Base-by-base conservation (phyloP, 2,888 invertebrate species). In the Pherbina coryleti region DNA sequence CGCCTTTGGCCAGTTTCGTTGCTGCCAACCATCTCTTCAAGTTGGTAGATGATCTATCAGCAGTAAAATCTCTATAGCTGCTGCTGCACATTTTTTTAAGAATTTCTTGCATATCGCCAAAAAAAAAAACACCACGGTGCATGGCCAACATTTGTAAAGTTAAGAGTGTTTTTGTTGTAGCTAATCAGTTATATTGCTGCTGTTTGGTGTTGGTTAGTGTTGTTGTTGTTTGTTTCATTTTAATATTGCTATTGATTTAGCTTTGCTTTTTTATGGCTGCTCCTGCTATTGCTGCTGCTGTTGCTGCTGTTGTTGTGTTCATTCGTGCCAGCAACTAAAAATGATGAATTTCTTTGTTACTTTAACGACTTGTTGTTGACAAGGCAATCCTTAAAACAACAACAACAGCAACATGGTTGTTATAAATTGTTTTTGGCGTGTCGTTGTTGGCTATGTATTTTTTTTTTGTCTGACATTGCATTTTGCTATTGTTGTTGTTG, bases 301-400 rank as follows among this genome's bases (percentile, higher is more conserved):
- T 25, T 57, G 25, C 25, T 8, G 9, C 25, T 57, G n/a, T 25
- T 25, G 7, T n/a, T 57, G 22, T 9, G 22, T 25, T 60, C 28
- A 14, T 60, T 25, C 22, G 28, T 25, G 60, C 60, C 5, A 60
- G 37, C 37, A 37, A 37, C 57, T 19, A 60, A 60, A 60, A 60
- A 60, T 60, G 57, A 60, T 60, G 57, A 25, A 60, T 60, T 60
- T 60, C 57, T 60, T 60, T 60, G 57, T 22, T 28, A 25, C 22
- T 60, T 19, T 28, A 60, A 22, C 57, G 57, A 60, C 25, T 60
- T 60, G 57, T 60, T 60, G 57, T 25, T 60, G 57, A 60, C 57
- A 60, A 60, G 22, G 57, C 57, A 19, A 60, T 60, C 25, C 3
- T 5, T 25, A 22, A 2, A 22, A 28, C 22, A 11, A 60, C 44